Conservation (phyloP, 2,888 invertebrate species). For the Eupithecia subfuscata region DNA sequence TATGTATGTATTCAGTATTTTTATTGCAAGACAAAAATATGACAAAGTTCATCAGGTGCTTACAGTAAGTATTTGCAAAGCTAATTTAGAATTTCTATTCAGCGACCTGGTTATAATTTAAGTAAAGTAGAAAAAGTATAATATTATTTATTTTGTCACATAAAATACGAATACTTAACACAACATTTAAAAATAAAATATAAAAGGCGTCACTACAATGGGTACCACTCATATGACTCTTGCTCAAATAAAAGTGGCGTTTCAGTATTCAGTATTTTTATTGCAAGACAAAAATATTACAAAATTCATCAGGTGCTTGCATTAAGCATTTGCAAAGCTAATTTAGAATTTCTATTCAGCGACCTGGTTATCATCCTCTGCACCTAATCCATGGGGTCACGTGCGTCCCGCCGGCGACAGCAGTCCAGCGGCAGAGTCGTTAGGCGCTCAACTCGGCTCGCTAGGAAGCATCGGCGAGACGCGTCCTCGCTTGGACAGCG, state of each 20-base stretch:
- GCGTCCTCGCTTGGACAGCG: constrained; percentile 75
- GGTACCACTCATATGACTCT: background rate
- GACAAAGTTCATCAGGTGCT: too few relatives aligned
- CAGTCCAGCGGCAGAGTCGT: constrained; percentile 67
- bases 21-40: too few relatives aligned
- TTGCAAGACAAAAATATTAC: too few relatives aligned
- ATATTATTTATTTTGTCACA: too few relatives aligned
- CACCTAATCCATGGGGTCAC: constrained; percentile 67
- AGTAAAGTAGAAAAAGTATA: too few relatives aligned
- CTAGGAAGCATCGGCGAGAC: constrained; percentile 55
- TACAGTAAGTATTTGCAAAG: background rate
- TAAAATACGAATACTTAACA: too few relatives aligned
- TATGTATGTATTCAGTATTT: too few relatives aligned
- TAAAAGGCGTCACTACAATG: too few relatives aligned
- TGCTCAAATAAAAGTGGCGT: background rate
- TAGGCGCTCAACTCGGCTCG: constrained; percentile 60
- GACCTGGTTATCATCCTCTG: constrained; percentile 70
- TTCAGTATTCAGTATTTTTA: too few relatives aligned
- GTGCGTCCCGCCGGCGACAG: constrained; percentile 49
- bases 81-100: constrained; percentile 19
- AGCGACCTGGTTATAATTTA: constrained; percentile 65
- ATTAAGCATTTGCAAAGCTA: background rate
- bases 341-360: constrained; percentile 45
- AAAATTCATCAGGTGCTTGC: background rate
- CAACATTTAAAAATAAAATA: too few relatives aligned